Base-by-base conservation (phyloP, 2,888 invertebrate species). In the Spatulosminthurus flaviceps region DNA sequence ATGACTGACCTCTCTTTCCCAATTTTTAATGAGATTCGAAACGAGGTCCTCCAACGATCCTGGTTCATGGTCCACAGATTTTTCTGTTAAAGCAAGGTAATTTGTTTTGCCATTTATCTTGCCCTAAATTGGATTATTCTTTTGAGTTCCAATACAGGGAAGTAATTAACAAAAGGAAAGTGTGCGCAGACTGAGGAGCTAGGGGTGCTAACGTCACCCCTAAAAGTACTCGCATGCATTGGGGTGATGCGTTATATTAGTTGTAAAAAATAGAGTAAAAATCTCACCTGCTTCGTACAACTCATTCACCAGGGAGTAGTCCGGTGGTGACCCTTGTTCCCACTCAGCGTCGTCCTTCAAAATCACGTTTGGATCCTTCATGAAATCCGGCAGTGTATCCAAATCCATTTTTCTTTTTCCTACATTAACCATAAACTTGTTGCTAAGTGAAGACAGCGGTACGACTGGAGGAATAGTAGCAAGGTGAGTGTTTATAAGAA, bases 1-100 rank as follows among this genome's bases (percentile, higher is more conserved):
- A 79, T 87, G 87, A 0, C 86, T 82, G 11, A 84, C 83, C 80
- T 87, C 87, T 86, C 87, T 86, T 81, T 87, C 87, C 87, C 87
- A 87, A 13, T 87, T 86, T 82, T 87, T 87, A 0, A 87, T 86
- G 24, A 87, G 77, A 79, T 87, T 86, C 78, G 87, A 87, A 4
- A 87, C 86, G 7, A 86, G 60, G 78, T 86, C 86, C 79, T 87
- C 87, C 67, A 87, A 78, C 1, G 87, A 87, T 1, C 84, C 87
- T 0, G 79, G 81, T 28, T 69, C 26, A 76, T 87, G 87, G 21
- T 77, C 74, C 41, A 69, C 82, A 2, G 80, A 83, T 76, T 82
- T 66, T 64, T 84, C 84, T 83, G 42, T 4, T 61, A 41, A 78
- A 34, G 41, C 16, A 78, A 21, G n/a, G n/a, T n/a, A n/a, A n/a